Evolutionary conservation across 2,888 invertebrate species (phyloP), one percentile per base, ranked within the genome.

Genomic region (Patella caerulea): DNA sequence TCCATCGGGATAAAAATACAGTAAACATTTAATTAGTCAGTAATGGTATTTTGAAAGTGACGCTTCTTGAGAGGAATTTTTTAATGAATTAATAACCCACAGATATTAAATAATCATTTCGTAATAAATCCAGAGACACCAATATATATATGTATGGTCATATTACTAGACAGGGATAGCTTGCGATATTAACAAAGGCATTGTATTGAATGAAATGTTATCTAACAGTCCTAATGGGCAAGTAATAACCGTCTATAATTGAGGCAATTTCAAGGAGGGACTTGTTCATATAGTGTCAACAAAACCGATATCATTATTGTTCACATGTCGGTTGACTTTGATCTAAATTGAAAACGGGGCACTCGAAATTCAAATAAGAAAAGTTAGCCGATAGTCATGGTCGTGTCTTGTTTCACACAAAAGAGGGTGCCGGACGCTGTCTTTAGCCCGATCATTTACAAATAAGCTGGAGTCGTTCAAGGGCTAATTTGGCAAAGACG

Each of bases 301-400:
- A 65, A 65, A 45, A 65, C 65, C 14, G 24, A 11, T 14, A 65
- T 24, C 11, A 24, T 65, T 65, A 65, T 65, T 65, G 65, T 65
- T 65, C 65, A 65, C 14, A 24, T 65, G 65, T 24, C 65, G 19
- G 19, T 19, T 24, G 65, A 65, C 65, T 65, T 65, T 65, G 65
- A 65, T 65, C 59, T 65, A 65, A 65, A 65, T 65, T 65, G 65
- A 65, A 65, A 65, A 24, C 65, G 65, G 65, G 65, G 65, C 24
- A 65, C 65, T 65, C 24, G 24, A 65, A 65, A 65, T 65, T 65
- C 65, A 65, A 65, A 65, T 65, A 65, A 65, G 19, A 65, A 65
- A 65, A 65, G 65, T 65, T 65, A 15, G 65, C 65, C 65, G 65
- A 65, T 65, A 65, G 65, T 65, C 65, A 19, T 65, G 65, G 24